These are phyloP conservation scores for Fregata magnificens DNA, from an alignment of 2,113 vertebrate species.

Conservation along the genomic window DNA sequence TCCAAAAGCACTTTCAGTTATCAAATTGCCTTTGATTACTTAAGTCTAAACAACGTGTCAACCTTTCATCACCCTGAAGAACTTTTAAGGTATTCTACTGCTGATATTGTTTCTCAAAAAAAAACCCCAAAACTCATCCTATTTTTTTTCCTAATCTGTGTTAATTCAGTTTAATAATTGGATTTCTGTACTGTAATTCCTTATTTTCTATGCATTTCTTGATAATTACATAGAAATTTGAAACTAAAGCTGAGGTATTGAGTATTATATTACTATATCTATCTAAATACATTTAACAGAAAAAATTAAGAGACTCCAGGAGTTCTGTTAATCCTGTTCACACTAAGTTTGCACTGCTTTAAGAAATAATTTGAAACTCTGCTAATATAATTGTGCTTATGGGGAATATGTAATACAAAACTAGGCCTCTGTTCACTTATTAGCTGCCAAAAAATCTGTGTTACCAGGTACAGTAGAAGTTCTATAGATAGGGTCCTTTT, in stretches of 20 bases:
- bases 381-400: background rate
- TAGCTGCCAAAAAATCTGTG: background rate
- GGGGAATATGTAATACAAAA: background rate
- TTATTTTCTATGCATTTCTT: background rate
- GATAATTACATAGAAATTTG: background rate
- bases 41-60: conserved; percentile 53
- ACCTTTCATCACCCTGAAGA: conserved; percentile 42
- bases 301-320: background rate
- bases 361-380: background rate
- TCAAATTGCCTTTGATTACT: conserved; percentile 69
- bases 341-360: background rate
- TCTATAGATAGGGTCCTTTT: background rate
- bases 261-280: background rate
- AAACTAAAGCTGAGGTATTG: background rate
- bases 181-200: background rate
- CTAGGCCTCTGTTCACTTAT: background rate
- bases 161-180: conserved; percentile 6
- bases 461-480: background rate
- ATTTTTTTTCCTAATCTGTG: background rate
- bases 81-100: conserved; percentile 30
- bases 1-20: conserved; percentile 64
- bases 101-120: background rate
- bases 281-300: background rate
- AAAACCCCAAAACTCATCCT: background rate
- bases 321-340: background rate